Percentiles rank a stretch among this genome's conserved stretches.
phyloP scores from a whole-genome alignment of 2,797 vertebrate species.

The Neostethus bicornis region DNA sequence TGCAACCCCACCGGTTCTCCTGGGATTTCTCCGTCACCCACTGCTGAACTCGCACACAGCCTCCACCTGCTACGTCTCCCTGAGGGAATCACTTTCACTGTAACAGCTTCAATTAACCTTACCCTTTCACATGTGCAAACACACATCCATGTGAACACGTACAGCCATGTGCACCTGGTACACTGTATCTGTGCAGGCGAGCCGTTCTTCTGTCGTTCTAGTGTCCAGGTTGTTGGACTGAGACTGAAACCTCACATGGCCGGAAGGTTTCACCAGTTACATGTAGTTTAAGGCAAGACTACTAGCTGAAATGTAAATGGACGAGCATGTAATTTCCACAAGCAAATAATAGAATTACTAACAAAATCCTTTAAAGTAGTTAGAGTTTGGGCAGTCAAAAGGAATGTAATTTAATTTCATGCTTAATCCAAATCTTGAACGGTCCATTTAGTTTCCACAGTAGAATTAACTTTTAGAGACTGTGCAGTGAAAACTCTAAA shows the following conservation, averaged over 20 bases:
- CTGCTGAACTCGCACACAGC: constrained; percentile 51
- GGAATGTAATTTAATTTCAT: constrained; percentile 61
- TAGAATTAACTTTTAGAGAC: constrained; percentile 54
- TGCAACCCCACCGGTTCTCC: background rate
- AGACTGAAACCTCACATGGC: constrained; percentile 28
- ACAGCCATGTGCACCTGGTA: background rate
- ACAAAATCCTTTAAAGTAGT: constrained; percentile 59
- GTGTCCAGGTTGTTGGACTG: constrained; percentile 64
- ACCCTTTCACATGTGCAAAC: constrained; percentile 49
- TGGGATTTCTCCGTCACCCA: constrained; percentile 48
- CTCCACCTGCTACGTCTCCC: constrained; percentile 48
- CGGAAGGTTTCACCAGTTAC: constrained; percentile 38
- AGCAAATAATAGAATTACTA: constrained; percentile 37
- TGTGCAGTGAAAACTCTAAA: constrained; percentile 12
- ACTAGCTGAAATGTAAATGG: constrained; percentile 8
- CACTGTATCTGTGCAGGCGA: constrained; percentile 11
- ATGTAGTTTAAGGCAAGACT: constrained; percentile 40
- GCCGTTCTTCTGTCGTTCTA: constrained; percentile 29
- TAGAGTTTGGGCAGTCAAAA: constrained; percentile 35
- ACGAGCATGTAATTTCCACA: constrained; percentile 23
- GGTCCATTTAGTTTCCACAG: constrained; percentile 34
- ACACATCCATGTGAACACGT: constrained; percentile 5
- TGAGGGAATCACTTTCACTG: constrained; percentile 75
- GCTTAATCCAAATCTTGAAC: constrained; percentile 41
- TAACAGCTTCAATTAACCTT: constrained; percentile 82